Base-by-base conservation (phyloP, 2,113 vertebrate species). In the Corydoras sp. region DNA sequence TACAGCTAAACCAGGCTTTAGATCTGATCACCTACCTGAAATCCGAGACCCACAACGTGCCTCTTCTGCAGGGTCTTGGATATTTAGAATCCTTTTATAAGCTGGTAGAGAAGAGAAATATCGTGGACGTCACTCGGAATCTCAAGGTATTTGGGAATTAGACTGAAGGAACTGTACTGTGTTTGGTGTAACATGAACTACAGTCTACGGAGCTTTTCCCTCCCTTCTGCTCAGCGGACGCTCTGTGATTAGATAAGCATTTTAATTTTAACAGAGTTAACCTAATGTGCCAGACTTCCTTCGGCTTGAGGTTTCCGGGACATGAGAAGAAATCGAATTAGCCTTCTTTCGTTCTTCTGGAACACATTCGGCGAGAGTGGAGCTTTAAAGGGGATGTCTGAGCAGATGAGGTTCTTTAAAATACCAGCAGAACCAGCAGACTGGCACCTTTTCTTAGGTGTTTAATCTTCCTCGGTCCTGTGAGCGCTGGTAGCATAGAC, bases 21-120 rank as follows among this genome's bases (percentile, higher is more conserved):
- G 86, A 91, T 73, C 80, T 91, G 75, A 88, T 88, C 32, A 77
- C 81, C 65, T 91, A 91, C 77, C 82, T 91, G 49, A 83, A 59
- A 49, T 56, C 56, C 60, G 89, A 91, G 73, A 86, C 62, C 10
- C 87, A 91, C 80, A 89, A 79, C 0, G 88, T 87, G 9, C 89
- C 90, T 59, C 85, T 90, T 1, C 83, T 91, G 2, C 1, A 88
- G 81, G 89, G 88, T 67, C 64, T 91, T 58, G 85, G 83, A 24
- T 89, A 88, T 74, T 81, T 91, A 65, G 82, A 89, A 68, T 4
- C 62, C 3, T 86, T 87, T 75, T 91, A 89, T 76, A 82, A 67
- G 61, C 54, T 89, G 62, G 56, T 87, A 60, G 86, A 89, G 69
- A 88, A 83, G 70, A 85, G 81, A 73, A 73, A 86, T 63, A 82